Evolutionary conservation across 1,140 invertebrate genomes (phyloP).

Genomic region (Physella acuta): DNA sequence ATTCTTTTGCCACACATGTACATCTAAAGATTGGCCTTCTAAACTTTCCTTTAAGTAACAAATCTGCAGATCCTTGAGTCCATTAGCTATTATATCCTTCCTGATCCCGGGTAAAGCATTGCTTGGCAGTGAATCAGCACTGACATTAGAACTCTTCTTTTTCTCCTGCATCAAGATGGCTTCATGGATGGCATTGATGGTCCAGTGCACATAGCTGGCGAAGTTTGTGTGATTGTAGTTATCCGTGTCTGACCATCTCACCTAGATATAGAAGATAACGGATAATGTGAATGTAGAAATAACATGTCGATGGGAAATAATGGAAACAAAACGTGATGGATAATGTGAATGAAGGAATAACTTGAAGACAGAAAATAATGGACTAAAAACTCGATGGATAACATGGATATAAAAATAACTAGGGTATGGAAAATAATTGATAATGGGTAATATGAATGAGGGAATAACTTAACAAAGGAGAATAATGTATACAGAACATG

Average conservation of each 20-base stretch:
- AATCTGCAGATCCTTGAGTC: slow-evolving; percentile 12
- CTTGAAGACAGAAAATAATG: background rate
- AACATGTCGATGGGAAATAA: background rate
- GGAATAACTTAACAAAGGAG: too few species aligned
- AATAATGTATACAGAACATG: too few species aligned
- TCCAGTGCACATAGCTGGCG: slow-evolving; percentile 20
- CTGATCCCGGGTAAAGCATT: slow-evolving; percentile 3
- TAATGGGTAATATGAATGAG: too few species aligned
- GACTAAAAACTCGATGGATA: too few species aligned
- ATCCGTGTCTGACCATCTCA: slow-evolving; percentile 30
- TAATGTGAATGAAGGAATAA: background rate
- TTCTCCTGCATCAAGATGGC: background rate
- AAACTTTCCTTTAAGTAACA: slow-evolving; percentile 23
- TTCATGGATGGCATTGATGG: slow-evolving; percentile 23
- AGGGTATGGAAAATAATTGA: too few species aligned
- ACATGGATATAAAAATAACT: too few species aligned
- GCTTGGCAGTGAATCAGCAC: background rate
- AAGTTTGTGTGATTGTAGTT: slow-evolving; percentile 29
- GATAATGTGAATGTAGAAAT: too few species aligned
- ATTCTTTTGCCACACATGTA: slow-evolving; percentile 21
- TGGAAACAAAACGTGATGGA: background rate
- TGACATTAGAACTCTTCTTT: background rate
- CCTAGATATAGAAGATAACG: too few species aligned
- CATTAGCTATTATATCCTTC: slow-evolving; percentile 3
- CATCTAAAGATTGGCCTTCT: slow-evolving; percentile 20